Conservation (phyloP, 64 coral and sea anemone species). For the Montipora capricornis region DNA sequence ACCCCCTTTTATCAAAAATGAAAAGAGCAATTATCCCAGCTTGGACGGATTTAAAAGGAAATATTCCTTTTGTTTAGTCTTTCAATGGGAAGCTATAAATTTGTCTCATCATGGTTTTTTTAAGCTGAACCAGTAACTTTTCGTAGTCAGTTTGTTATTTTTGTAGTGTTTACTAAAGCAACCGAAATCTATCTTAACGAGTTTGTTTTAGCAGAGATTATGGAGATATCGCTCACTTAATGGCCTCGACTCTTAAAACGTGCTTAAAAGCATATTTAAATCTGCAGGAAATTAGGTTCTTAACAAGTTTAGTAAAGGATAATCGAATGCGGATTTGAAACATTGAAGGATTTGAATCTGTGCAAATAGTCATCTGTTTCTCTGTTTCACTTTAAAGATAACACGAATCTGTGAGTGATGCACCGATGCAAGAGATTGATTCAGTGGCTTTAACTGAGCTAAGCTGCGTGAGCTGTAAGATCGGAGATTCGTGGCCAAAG, state of each 20-base stretch:
- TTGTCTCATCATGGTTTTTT: neutral
- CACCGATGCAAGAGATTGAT: neutral
- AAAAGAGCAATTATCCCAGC: constrained; percentile 1
- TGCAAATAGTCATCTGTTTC: neutral
- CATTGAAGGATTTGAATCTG: constrained; percentile 16
- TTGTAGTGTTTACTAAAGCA: neutral
- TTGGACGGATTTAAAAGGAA: neutral
- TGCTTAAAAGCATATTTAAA: neutral
- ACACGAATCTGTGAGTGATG: neutral
- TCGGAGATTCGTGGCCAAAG: neutral
- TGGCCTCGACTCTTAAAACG: neutral
- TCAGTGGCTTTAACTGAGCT: neutral
- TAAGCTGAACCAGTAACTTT: neutral
- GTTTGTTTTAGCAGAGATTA: neutral
- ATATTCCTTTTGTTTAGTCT: neutral
- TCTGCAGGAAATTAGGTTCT: neutral
- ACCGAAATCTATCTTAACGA: constrained; percentile 21
- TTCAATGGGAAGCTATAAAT: neutral
- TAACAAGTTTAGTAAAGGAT: neutral
- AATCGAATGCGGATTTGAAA: constrained; percentile 2
- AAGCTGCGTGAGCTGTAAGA: neutral
- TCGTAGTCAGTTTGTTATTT: neutral
- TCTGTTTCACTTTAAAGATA: constrained; percentile 6
- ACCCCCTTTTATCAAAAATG: neutral
- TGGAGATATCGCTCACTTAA: constrained; percentile 15